Evolutionary conservation across 2,888 invertebrate genomes (phyloP), one percentile per base, ranked within the genome.

Genomic region (Seira ritae): DNA sequence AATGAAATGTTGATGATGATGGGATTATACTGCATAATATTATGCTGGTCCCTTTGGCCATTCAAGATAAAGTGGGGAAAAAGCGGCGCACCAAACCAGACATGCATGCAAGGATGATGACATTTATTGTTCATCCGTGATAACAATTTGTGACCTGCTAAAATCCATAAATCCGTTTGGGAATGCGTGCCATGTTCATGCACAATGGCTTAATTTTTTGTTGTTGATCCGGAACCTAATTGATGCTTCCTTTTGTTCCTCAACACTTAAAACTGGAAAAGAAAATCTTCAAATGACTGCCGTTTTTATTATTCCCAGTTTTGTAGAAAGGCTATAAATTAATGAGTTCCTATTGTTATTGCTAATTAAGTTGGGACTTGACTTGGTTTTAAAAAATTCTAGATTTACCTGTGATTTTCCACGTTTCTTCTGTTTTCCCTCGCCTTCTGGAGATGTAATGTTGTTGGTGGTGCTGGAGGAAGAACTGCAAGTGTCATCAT

Each of bases 41-140:
- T 60, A 69, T 77, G 82, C 77, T 82, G 71, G 77, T 77, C 82
- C 82, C 77, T 77, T 82, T 55, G 82, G 82, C 69, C 42, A 42
- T 42, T 42, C 42, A 42, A 12, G 12, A n/a, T n/a, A n/a, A n/a
- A n/a, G n/a, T 8, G 12, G 12, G 42, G 42, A 12, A 42, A 42
- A 42, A 12, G 42, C 42, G 42, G 17, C n/a, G 60, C 60, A 60
- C 60, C 10, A 17, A 60, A 60, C 60, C 60, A n/a, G n/a, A 10
- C 17, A 12, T 6, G 12, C 6, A 42, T 8, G 42, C 12, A 42
- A 12, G 42, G 60, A 60, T 60, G 60, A 60, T 81, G 81, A 81
- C 81, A 81, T 81, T 76, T 81, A 81, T 81, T 71, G 76, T 37
- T 66, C 66, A 66, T 50, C 72, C 71, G 66, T 73, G 73, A 62